Base-by-base conservation (phyloP, 2,797 vertebrate genomes). In the Mus minutoides region DNA sequence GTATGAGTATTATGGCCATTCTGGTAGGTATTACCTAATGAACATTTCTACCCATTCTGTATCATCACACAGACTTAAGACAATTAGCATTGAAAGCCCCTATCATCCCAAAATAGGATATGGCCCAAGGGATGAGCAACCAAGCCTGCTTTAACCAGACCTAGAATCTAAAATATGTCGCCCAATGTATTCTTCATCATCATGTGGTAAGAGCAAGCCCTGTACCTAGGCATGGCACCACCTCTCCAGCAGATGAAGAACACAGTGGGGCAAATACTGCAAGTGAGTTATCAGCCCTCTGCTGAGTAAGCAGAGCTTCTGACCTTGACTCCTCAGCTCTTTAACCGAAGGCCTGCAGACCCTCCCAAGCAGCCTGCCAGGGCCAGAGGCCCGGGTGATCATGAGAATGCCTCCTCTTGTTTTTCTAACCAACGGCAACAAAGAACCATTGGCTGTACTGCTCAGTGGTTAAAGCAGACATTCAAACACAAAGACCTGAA, bases 301-400 rank as follows among this genome's bases (percentile, higher is more conserved):
- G 21, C 1, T 21, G 56, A n/a, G 13, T 31, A 0, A n/a, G 37
- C 3, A 2, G 21, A 14, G 54, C 43, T 54, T 75, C 13, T 1
- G 2, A 6, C 16, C 43, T 6, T 1, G 26, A 58, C 4, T 0
- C 2, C 2, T 16, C 29, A 4, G 34, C 40, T n/a, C 69, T n/a
- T 3, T 16, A 16, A 43, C 13, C 24, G 71, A 46, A 22, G 24
- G 46, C 37, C 71, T 49, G 4, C 1, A 6, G 17, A 52, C n/a
- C n/a, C 46, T 67, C 88, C 82, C 40, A n/a, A 29, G 34, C 26
- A 12, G 5, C 8, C 0, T 1, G 10, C 11, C 37, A 52, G 78
- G 10, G 19, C 62, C 90, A 79, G 77, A 64, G 80, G 49, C 10
- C 37, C 88, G 64, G 37, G 21, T 40, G 8, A 46, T 3, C 71